Base-by-base conservation (phyloP, 2,797 vertebrate species). In the Anniella stebbinsi region DNA sequence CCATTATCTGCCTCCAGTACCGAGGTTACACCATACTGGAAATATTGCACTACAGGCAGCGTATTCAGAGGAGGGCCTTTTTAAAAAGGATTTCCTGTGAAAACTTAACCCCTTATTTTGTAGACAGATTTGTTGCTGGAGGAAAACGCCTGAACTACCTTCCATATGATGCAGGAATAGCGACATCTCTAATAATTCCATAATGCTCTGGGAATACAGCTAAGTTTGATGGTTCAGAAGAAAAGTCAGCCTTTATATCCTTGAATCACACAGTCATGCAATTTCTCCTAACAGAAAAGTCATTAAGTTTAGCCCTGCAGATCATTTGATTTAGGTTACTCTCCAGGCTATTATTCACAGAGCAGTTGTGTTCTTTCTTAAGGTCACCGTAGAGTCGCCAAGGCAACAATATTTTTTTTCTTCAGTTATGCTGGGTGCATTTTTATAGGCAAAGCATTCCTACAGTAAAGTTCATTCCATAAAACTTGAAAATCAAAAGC, bases 401-500 rank as follows among this genome's bases (percentile, higher is more conserved):
- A 93, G 51, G 15, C 72, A 93, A 54, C n/a, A 88, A 51, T 41
- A 0, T 6, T 86, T 80, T 3, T 45, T 72, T 66, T 45, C 54
- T 28, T 51, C 72, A 18, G 1, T 70, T 2, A 73, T 88, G 54
- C 36, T 92, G 88, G 77, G 5, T 84, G 63, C 4, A 87, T 4
- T 94, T 92, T 67, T 57, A 13, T 88, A 67, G 13, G 89, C 38
- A 87, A 13, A 82, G 1, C 77, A 36, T 48, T 5, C 86, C 84
- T 80, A 57, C 3, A 89, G 82, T 89, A 72, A 92, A 91, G 89
- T 75, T 10, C 78, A 11, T 87, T 87, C 63, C n/a, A 57, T 82
- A 91, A 86, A 36, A 41, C 33, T 0, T 21, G 17, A 0, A 77
- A 15, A 63, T 28, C 69, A 92, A 80, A 73, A 90, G 69, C 75